Evolutionary conservation across 2,797 vertebrate genomes (phyloP).

Genomic region (Eulemur coronatus): DNA sequence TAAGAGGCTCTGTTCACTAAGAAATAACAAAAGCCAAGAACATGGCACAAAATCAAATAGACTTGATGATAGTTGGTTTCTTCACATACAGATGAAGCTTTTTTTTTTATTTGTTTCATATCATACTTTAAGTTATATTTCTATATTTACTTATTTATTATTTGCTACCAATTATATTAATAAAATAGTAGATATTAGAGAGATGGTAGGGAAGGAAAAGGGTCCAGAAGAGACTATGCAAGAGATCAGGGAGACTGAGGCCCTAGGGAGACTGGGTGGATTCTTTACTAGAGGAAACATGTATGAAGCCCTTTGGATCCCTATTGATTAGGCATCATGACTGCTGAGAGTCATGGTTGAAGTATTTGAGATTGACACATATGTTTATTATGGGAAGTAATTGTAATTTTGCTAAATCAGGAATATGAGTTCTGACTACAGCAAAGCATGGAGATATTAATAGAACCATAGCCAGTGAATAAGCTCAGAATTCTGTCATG

Average conservation of each 20-base stretch:
- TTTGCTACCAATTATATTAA: neutral
- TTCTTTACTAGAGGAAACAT: neutral
- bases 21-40: conserved; percentile 8
- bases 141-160: neutral
- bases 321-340: neutral
- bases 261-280: neutral
- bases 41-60: neutral
- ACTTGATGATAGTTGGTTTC: neutral
- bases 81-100: neutral
- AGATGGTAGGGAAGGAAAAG: neutral
- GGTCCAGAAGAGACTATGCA: neutral
- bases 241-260: neutral
- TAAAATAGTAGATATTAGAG: neutral
- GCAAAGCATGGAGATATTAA: neutral
- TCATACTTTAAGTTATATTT: neutral
- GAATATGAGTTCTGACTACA: neutral
- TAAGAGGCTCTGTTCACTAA: neutral
- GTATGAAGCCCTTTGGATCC: neutral
- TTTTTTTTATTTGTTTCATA: neutral
- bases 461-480: neutral
- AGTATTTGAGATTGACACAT: neutral
- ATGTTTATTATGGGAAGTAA: neutral
- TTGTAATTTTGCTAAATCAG: neutral
- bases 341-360: neutral
- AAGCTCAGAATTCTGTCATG: neutral